These are phyloP conservation scores for Oscheius sp. DNA, from an alignment of 2,888 invertebrate genomes.

Conservation along the genomic window DNA sequence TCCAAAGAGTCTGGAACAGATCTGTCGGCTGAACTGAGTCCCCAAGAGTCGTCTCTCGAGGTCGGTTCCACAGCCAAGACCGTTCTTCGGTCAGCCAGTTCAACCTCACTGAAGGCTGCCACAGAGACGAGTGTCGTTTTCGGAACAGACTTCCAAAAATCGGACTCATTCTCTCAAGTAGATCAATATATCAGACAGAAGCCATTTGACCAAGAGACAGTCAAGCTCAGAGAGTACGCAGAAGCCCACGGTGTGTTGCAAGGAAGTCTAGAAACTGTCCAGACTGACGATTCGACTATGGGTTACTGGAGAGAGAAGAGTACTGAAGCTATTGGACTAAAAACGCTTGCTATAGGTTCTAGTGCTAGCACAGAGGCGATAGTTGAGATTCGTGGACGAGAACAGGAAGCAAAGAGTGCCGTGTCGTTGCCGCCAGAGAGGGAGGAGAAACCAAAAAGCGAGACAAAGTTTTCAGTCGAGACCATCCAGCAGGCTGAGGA, in stretches of 20 bases:
- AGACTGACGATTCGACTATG: slow-evolving; percentile 14
- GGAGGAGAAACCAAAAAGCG: background rate
- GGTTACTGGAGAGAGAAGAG: slow-evolving; percentile 20
- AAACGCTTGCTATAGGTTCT: background rate
- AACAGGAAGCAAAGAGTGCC: slow-evolving; percentile 12
- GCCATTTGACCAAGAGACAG: background rate
- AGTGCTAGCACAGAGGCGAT: background rate
- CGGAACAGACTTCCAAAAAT: slow-evolving; percentile 6
- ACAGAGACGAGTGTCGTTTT: background rate
- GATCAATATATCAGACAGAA: slow-evolving; percentile 9
- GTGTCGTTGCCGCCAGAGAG: slow-evolving; percentile 28
- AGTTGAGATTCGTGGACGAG: slow-evolving; percentile 26
- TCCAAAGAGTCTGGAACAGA: background rate
- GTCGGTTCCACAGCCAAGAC: background rate
- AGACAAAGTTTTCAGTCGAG: slow-evolving; percentile 39
- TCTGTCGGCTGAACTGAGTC: background rate
- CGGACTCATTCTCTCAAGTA: background rate
- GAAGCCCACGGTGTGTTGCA: background rate
- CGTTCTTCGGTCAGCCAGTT: background rate
- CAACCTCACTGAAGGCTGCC: background rate
- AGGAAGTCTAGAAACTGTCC: slow-evolving; percentile 16
- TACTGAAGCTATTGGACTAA: slow-evolving; percentile 12
- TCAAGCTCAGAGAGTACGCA: slow-evolving; percentile 12
- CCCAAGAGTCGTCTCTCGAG: background rate
- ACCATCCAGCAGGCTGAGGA: slow-evolving; percentile 37